Evolutionary conservation across 1,140 invertebrate genomes (phyloP), one percentile per base, ranked within the genome.

Genomic region (Drosophila rufa): DNA sequence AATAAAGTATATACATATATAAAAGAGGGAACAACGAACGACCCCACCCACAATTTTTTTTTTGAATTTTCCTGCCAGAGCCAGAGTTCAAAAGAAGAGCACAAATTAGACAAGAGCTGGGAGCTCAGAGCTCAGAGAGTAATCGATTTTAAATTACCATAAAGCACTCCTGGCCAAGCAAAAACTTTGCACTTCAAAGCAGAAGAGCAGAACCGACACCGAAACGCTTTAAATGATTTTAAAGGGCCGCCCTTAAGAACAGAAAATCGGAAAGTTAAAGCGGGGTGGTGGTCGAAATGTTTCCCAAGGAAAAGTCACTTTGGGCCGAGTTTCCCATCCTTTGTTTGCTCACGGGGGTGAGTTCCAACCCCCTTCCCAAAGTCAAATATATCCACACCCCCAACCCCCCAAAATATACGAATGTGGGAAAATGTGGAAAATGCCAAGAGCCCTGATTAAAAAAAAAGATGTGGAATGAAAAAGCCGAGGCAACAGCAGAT

Each of bases 341-440:
- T 69, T 59, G 45, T 51, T 80, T 56, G 48, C 30, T 51, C 65
- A 30, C 25, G 50, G 59, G 79, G 48, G 66, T 79, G 80, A n/a
- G 59, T 69, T 65, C 17, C 33, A 36, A 59, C 42, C 27, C 11
- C 33, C 22, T 25, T 33, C 59, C 45, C 57, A 60, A 19, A 19
- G 62, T 58, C n/a, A 12, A 33, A 66, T 55, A 43, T 33, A 33
- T 53, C 53, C 40, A 14, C 27, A 30, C 27, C 48, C 17, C 30
- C 42, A 40, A 62, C 27, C 40, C 46, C 43, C 66, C 17, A n/a
- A 30, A 45, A 61, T 43, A 19, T 11, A 22, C 19, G 45, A 82
- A 77, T 67, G 73, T 80, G 77, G 77, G 77, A 80, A 82, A 74
- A 83, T 83, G 73, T 78, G 38, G 42, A 79, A 79, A 83, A 76